phyloP scores from a whole-genome alignment of 2,797 vertebrate genomes.

The Rhinichthys osculus region DNA sequence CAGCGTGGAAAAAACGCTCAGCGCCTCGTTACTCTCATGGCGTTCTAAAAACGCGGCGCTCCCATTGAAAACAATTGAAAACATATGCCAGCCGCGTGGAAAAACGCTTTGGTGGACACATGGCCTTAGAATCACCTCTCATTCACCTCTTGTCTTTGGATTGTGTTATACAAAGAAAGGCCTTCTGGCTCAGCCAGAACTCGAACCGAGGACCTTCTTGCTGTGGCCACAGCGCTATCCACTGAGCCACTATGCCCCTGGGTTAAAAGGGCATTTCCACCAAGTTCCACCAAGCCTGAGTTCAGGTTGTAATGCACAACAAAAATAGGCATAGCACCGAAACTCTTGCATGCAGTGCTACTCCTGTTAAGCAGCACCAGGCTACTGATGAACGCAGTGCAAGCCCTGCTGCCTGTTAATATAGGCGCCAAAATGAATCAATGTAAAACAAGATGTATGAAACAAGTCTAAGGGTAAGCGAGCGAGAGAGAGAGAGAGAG shows the following conservation, averaged over 20 bases:
- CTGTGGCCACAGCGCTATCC: not conserved
- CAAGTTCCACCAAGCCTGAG: not conserved
- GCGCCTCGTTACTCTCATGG: too few relatives aligned
- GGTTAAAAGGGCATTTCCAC: not conserved
- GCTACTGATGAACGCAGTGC: not conserved
- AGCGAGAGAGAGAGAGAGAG: not conserved
- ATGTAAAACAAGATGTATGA: slow-evolving; percentile 6
- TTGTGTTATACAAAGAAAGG: not conserved
- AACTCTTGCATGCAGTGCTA: too few relatives aligned
- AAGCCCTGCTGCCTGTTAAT: not conserved
- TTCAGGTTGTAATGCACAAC: not conserved
- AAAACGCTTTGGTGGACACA: too few relatives aligned
- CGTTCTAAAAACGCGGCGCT: too few relatives aligned
- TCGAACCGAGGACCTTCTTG: not conserved
- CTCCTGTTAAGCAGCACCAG: not conserved
- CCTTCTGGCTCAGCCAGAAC: not conserved
- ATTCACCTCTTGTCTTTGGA: not conserved
- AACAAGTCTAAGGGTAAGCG: not conserved
- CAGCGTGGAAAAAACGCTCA: too few relatives aligned
- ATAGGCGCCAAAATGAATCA: not conserved
- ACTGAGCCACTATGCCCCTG: not conserved
- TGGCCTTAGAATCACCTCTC: not conserved
- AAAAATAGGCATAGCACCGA: not conserved
- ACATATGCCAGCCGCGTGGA: too few relatives aligned
- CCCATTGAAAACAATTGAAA: too few relatives aligned